These are phyloP conservation scores for Gymnosoma rotundatum DNA, from an alignment of 2,888 invertebrate species.

Conservation along the genomic window DNA sequence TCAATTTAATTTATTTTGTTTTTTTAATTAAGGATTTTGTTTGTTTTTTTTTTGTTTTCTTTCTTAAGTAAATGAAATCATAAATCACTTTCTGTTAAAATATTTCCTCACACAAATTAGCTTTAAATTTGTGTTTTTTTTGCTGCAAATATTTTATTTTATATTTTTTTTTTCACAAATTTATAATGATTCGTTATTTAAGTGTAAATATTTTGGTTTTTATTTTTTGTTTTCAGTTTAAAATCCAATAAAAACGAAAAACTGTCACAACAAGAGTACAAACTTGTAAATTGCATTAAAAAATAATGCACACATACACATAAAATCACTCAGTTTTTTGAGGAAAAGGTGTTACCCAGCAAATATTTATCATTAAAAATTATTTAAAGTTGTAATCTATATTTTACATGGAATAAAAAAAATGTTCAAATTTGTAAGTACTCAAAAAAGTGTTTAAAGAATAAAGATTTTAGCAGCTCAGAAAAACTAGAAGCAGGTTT, in stretches of 20 bases:
- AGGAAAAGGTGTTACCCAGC: background rate
- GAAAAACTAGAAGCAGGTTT: too few relatives aligned
- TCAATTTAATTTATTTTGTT: background rate
- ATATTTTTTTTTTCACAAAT: constrained; percentile 25
- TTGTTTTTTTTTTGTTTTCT: background rate
- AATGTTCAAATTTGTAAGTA: too few relatives aligned
- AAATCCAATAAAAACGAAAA: constrained; percentile 44
- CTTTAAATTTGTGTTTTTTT: constrained; percentile 10
- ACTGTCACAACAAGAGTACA: constrained; percentile 51
- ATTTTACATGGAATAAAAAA: too few relatives aligned
- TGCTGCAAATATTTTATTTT: constrained; percentile 3
- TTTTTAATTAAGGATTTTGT: background rate
- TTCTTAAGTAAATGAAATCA: constrained; percentile 21
- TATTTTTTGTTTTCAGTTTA: constrained; percentile 27
- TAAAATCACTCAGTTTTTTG: background rate
- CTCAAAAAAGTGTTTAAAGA: too few relatives aligned
- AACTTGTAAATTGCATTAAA: constrained; percentile 58
- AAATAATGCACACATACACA: constrained; percentile 47
- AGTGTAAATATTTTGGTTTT: constrained; percentile 22
- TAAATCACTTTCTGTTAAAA: constrained; percentile 49
- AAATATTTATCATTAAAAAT: background rate
- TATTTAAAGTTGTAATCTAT: too few relatives aligned
- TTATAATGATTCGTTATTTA: constrained; percentile 38
- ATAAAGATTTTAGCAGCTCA: too few relatives aligned
- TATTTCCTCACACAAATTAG: constrained; percentile 51